Evolutionary conservation across 2,888 invertebrate species (phyloP).

Genomic region (Syrphus vitripennis): DNA sequence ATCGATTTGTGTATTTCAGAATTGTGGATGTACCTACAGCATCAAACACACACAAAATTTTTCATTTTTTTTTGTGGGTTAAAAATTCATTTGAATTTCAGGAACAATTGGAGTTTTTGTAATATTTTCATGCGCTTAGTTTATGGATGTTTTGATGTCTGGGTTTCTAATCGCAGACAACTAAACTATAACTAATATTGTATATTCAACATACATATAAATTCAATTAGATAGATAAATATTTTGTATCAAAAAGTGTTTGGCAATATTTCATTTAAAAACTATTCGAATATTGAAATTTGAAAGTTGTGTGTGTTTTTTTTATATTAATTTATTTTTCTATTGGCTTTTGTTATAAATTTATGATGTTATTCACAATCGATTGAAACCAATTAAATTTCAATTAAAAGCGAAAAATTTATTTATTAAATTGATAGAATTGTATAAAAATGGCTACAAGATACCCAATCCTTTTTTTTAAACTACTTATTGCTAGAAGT

Average conservation of each 20-base stretch:
- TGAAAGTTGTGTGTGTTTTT: not conserved
- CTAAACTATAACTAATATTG: not conserved
- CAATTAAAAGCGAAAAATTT: not conserved
- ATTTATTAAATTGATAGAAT: not conserved
- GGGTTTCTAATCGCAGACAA: not conserved
- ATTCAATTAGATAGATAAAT: constrained; percentile 6
- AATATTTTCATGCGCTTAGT: too few species aligned
- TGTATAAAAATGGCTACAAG: not conserved
- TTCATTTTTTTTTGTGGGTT: not conserved
- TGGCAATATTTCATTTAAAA: not conserved
- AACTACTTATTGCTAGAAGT: too few species aligned
- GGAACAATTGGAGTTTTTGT: too few species aligned
- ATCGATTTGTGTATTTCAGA: not conserved
- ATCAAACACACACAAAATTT: not conserved
- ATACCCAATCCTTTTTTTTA: too few species aligned
- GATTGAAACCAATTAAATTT: not conserved
- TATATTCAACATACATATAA: not conserved
- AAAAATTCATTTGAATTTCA: not conserved
- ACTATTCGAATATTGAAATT: not conserved
- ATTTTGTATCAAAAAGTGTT: not conserved
- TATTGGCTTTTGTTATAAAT: not conserved
- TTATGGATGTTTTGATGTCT: not conserved
- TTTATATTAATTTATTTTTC: too few species aligned
- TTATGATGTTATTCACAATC: not conserved
- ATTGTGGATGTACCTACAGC: not conserved